phyloP scores from a whole-genome alignment of 2,113 vertebrate genomes.

The Saccopteryx leptura region DNA sequence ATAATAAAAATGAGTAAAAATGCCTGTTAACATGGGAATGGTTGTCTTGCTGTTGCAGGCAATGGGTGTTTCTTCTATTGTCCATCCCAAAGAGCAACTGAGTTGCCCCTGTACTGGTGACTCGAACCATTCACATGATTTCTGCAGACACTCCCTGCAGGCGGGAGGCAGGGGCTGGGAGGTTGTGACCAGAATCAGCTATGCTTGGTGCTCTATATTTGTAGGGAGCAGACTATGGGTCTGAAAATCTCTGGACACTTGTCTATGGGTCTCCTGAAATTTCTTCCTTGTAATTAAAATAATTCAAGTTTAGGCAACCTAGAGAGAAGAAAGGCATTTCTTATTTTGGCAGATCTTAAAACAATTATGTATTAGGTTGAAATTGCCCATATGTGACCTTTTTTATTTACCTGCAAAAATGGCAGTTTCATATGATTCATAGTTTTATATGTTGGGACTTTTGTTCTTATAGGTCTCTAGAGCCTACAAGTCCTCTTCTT shows the following conservation, averaged over 20 bases:
- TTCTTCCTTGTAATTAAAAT: constrained; percentile 40
- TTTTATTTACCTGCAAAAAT: background rate
- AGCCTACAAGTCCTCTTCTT: background rate
- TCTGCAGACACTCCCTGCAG: background rate
- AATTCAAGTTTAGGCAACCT: background rate
- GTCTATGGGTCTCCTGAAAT: background rate
- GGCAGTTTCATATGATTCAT: background rate
- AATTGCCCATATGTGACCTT: background rate
- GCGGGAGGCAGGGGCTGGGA: background rate
- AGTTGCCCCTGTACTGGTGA: background rate
- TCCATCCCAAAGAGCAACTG: background rate
- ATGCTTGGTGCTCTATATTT: background rate
- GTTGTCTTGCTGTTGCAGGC: background rate
- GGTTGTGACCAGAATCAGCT: background rate
- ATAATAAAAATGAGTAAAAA: background rate
- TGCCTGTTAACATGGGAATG: background rate
- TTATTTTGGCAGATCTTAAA: background rate
- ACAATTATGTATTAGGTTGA: background rate
- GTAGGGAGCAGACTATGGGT: background rate
- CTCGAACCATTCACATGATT: rapidly evolving
- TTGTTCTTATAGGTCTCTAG: background rate
- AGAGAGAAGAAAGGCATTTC: constrained; percentile 32
- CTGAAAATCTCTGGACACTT: background rate
- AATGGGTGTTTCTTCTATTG: background rate
- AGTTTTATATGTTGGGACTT: background rate